Percentiles rank a stretch among this genome's conserved stretches.
Evolutionary conservation across 1,140 invertebrate genomes (phyloP).

Genomic region (Pinna nobilis): DNA sequence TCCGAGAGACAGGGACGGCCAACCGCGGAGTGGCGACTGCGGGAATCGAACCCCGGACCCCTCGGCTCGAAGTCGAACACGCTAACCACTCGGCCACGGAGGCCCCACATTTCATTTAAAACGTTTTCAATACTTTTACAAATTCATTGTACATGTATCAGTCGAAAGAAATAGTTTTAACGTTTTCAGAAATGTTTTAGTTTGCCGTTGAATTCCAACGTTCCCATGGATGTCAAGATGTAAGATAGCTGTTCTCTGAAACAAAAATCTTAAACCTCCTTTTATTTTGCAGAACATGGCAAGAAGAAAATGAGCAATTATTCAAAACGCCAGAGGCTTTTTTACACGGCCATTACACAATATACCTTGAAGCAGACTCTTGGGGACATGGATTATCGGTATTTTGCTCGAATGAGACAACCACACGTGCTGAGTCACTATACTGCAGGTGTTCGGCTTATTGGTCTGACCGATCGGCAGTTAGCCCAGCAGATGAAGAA

Average conservation of each 20-base stretch:
- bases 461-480: slow-evolving; percentile 56
- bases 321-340: slow-evolving; percentile 47
- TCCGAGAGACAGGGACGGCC: background rate
- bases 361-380: slow-evolving; percentile 49
- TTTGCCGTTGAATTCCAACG: too few species aligned
- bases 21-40: too few species aligned
- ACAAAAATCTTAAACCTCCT: background rate
- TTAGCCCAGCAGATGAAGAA: slow-evolving; percentile 49
- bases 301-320: slow-evolving; percentile 23
- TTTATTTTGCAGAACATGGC: slow-evolving; percentile 12
- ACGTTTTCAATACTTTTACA: too few species aligned
- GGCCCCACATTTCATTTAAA: too few species aligned
- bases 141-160: too few species aligned
- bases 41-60: background rate
- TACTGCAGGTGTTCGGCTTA: slow-evolving; percentile 52
- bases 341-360: slow-evolving; percentile 53
- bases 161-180: too few species aligned
- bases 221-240: too few species aligned
- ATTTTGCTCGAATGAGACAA: slow-evolving; percentile 6
- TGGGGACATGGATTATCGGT: slow-evolving; percentile 19
- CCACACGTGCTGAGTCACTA: slow-evolving; percentile 62
- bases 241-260: background rate
- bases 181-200: too few species aligned
- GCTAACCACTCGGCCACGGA: too few species aligned
- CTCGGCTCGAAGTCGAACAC: too few species aligned